A percentile compares a stretch with the other conserved stretches of the same genome.
These are phyloP conservation scores for Campylomormyrus tamandua DNA, from an alignment of 2,113 vertebrate species.

Conservation along the genomic window DNA sequence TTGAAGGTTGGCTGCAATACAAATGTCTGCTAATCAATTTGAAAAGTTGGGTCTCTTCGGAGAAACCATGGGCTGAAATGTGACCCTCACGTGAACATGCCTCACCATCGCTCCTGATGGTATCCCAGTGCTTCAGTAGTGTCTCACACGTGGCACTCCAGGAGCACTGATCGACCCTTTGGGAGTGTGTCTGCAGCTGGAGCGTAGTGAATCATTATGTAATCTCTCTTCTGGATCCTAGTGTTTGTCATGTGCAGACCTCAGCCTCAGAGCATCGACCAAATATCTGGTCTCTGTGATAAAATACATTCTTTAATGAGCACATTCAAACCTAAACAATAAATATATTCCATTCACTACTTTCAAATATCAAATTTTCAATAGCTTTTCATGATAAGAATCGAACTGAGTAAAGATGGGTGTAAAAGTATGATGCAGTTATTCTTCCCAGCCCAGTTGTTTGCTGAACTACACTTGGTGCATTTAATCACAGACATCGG, in stretches of 20 bases:
- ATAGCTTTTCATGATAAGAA: background rate
- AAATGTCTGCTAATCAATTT: background rate
- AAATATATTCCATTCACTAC: background rate
- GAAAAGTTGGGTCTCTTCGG: background rate
- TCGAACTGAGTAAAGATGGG: background rate
- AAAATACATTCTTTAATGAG: background rate
- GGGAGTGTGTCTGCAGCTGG: background rate
- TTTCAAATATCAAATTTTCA: background rate
- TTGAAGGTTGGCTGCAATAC: background rate
- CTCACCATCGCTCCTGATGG: background rate
- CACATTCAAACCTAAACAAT: background rate
- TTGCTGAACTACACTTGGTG: background rate
- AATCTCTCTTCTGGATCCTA: background rate
- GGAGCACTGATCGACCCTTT: background rate
- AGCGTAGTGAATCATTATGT: background rate
- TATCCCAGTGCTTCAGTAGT: background rate
- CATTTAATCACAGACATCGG: slow-evolving; percentile 5
- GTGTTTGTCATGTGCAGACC: background rate
- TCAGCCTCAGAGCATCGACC: background rate
- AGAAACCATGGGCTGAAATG: background rate
- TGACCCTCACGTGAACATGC: background rate
- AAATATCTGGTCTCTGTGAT: background rate
- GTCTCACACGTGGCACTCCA: background rate
- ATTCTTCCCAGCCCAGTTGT: background rate
- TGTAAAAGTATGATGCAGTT: background rate